Conservation (phyloP, 2,888 invertebrate species). For the Agrypnus murinus region DNA sequence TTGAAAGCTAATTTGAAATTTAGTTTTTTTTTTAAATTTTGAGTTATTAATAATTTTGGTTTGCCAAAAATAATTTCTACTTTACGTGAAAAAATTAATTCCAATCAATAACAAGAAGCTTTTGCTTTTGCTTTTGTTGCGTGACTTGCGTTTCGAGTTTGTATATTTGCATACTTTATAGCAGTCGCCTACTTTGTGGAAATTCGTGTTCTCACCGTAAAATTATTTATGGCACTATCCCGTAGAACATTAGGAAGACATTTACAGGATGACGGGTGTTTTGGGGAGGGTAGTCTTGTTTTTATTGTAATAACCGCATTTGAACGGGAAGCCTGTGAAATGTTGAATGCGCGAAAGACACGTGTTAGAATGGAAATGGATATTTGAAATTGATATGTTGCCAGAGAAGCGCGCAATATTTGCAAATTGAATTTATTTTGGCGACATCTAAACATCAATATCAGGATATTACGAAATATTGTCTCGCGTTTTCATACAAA, state of each 20-base stretch:
- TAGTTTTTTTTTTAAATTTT: no score
- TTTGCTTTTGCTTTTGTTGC: conserved; percentile 36
- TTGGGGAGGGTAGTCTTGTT: conserved; percentile 55
- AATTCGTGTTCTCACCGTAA: conserved; percentile 64
- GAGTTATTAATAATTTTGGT: no score
- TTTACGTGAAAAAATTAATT: conserved; percentile 20
- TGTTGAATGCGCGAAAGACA: conserved; percentile 64
- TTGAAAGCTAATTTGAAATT: no score
- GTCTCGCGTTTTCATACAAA: conserved; percentile 26
- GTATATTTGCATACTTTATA: conserved; percentile 45
- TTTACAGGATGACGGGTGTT: conserved; percentile 61
- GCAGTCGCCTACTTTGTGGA: conserved; percentile 53
- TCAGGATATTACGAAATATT: conserved; percentile 40
- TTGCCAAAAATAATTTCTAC: conserved; percentile 14
- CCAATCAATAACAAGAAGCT: conserved; percentile 35
- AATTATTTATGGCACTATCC: conserved; percentile 66
- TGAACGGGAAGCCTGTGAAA: conserved; percentile 62
- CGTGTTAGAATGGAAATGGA: conserved; percentile 65
- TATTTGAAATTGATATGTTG: conserved; percentile 65
- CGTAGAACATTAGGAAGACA: conserved; percentile 64
- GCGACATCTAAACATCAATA: conserved; percentile 47
- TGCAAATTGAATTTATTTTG: conserved; percentile 66
- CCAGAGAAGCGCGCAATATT: conserved; percentile 63
- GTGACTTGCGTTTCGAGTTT: conserved; percentile 32
- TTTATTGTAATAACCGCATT: conserved; percentile 67